Conservation (phyloP, 1,140 invertebrate genomes). For the Rhizoglyphus robini region DNA sequence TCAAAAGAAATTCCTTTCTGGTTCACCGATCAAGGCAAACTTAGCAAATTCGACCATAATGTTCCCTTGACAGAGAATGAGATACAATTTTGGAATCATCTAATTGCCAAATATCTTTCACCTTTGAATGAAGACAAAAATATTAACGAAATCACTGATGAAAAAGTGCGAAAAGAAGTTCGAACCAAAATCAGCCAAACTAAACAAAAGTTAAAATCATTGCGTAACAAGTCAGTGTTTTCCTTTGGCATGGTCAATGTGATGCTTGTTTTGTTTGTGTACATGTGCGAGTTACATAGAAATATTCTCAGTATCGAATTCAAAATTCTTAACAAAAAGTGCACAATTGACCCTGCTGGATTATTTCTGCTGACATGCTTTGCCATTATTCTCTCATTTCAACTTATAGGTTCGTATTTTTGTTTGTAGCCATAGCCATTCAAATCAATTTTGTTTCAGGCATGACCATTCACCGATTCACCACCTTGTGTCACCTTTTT, state of each 20-base stretch:
- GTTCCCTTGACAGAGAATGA: conserved; percentile 84
- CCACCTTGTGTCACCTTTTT: conserved; percentile 91
- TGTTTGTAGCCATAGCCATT: conserved; percentile 37
- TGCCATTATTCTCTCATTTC: too few species aligned
- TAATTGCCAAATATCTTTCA: conserved; percentile 43
- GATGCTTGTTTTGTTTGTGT: conserved; percentile 29
- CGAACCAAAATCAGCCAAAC: too few species aligned
- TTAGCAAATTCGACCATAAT: too few species aligned
- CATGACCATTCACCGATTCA: conserved; percentile 51
- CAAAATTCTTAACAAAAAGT: conserved; percentile 28
- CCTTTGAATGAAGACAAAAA: conserved; percentile 29
- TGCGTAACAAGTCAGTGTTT: conserved; percentile 30
- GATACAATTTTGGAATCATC: conserved; percentile 79
- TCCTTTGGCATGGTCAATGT: conserved; percentile 31
- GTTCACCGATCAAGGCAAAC: too few species aligned
- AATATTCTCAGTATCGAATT: conserved; percentile 31
- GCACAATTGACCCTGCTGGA: conserved; percentile 31
- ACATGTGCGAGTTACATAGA: conserved; percentile 30
- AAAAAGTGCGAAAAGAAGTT: conserved; percentile 27
- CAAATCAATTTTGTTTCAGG: conserved; percentile 37
- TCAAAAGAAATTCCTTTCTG: too few species aligned
- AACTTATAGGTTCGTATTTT: too few species aligned
- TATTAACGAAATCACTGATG: too few species aligned
- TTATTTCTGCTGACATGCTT: too few species aligned
- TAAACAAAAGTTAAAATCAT: conserved; percentile 29